Base-by-base conservation (phyloP, 2,888 invertebrate species). In the Drosophila parthenogenetica region DNA sequence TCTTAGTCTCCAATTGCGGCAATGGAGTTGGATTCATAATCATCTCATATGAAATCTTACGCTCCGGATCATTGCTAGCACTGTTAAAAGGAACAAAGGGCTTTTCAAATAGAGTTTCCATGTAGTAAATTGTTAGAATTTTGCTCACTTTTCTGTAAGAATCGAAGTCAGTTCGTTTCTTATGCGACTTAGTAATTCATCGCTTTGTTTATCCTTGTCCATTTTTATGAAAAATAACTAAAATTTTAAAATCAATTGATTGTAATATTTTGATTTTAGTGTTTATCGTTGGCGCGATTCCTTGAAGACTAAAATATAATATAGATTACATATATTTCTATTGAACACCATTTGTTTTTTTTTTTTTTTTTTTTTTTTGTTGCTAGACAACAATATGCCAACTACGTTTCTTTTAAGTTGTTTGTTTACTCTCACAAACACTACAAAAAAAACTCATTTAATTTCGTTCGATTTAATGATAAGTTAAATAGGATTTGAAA, bases 131-230 rank as follows among this genome's bases (percentile, higher is more conserved):
- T 4, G n/a, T n/a, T n/a, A n/a, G n/a, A n/a, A 10, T 5, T 10
- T 35, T 17, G 72, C 76, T 71, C 63, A 90, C 90, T 71, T 79
- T 14, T 81, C 83, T 8, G 59, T 68, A 10, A 90, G 64, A 64
- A 90, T 90, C 16, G 85, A 83, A 35, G 76, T 82, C 25, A 90
- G 46, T 68, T 90, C 90, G 40, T 79, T 78, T 37, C 81, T 77
- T 54, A 90, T 89, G 22, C 77, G 79, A 57, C 77, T 79, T 3
- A 89, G 70, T 25, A 90, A 61, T 10, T 77, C 73, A 63, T 87
- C 74, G 37, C 68, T 68, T 22, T 60, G 50, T 19, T 75, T 77
- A 10, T 76, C 76, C 14, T 79, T 69, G 7, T 75, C 73, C 77
- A 73, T 79, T 5, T 40, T 49, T 16, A 55, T 61, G n/a, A 49